A percentile compares a stretch with the other conserved stretches of the same genome.
These are phyloP conservation scores for Rhinoderma darwinii DNA, from an alignment of 2,113 vertebrate species.

Conservation along the genomic window DNA sequence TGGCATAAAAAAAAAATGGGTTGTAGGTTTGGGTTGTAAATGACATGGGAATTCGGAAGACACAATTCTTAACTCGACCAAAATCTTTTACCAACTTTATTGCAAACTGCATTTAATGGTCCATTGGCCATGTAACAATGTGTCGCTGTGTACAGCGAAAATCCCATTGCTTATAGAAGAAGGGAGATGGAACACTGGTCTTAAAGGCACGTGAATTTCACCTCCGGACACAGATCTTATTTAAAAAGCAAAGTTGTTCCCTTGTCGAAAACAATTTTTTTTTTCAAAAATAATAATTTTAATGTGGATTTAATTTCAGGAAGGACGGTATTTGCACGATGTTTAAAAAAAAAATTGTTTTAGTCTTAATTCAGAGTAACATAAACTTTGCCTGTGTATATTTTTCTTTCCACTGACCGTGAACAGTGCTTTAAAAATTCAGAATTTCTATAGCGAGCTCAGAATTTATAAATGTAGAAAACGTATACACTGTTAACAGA, in stretches of 20 bases:
- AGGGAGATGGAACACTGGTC: conserved; percentile 5
- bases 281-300: background rate
- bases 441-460: background rate
- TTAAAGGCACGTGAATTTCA: conserved; percentile 43
- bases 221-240: conserved; percentile 18
- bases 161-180: conserved; percentile 21
- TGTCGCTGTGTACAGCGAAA: conserved; percentile 40
- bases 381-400: background rate
- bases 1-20: conserved; percentile 36
- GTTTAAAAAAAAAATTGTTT: background rate
- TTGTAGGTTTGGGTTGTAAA: conserved; percentile 50
- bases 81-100: conserved; percentile 60
- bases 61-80: conserved; percentile 38
- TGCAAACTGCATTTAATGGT: conserved; percentile 58
- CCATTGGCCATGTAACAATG: conserved; percentile 42
- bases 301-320: background rate
- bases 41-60: conserved; percentile 55
- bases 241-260: conserved; percentile 1
- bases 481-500: no score
- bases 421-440: background rate
- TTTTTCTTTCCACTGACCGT: background rate
- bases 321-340: background rate
- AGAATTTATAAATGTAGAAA: background rate
- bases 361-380: background rate
- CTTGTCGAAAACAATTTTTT: background rate